These are phyloP conservation scores for Melanotaenia parkinsoni DNA, from an alignment of 2,797 vertebrate species.

Conservation along the genomic window DNA sequence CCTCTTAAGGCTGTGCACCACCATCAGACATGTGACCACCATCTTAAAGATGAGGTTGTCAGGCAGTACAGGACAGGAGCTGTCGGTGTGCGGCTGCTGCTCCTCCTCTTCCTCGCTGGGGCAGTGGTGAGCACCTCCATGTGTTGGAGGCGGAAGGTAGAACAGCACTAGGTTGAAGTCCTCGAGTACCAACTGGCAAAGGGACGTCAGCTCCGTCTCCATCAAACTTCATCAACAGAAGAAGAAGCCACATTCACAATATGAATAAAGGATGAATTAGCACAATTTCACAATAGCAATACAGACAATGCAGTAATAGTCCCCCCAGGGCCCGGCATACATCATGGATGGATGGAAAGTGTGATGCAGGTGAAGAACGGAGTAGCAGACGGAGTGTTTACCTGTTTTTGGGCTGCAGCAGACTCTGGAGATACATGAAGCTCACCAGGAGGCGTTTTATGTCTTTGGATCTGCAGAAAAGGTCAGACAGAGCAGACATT, in stretches of 20 bases:
- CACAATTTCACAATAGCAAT: too few relatives aligned
- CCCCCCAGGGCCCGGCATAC: too few relatives aligned
- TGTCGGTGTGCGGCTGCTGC: slow-evolving; percentile 78
- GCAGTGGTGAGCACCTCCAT: slow-evolving; percentile 75
- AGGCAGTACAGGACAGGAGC: slow-evolving; percentile 88
- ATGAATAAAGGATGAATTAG: too few relatives aligned
- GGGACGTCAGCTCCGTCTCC: slow-evolving; percentile 92
- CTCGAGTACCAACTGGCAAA: slow-evolving; percentile 97
- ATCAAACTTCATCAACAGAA: slow-evolving; percentile 77
- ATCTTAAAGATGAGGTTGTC: slow-evolving; percentile 95
- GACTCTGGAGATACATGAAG: slow-evolving; percentile 97
- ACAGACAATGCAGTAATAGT: too few relatives aligned
- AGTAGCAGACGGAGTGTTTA: slow-evolving; percentile 45
- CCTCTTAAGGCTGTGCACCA: slow-evolving; percentile 95
- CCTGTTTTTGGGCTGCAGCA: slow-evolving; percentile 97
- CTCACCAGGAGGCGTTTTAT: slow-evolving; percentile 96
- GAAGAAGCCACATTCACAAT: too few relatives aligned
- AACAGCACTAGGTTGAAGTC: slow-evolving; percentile 98
- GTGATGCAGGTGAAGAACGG: too few relatives aligned
- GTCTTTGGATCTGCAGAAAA: slow-evolving; percentile 89
- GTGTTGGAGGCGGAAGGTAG: slow-evolving; percentile 88
- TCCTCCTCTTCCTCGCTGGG: slow-evolving; percentile 93
- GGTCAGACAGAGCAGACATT: not conserved
- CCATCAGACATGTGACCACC: slow-evolving; percentile 96
- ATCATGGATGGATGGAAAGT: too few relatives aligned